These are phyloP conservation scores for Taxidea taxus DNA, from an alignment of 2,113 vertebrate genomes.

Conservation along the genomic window DNA sequence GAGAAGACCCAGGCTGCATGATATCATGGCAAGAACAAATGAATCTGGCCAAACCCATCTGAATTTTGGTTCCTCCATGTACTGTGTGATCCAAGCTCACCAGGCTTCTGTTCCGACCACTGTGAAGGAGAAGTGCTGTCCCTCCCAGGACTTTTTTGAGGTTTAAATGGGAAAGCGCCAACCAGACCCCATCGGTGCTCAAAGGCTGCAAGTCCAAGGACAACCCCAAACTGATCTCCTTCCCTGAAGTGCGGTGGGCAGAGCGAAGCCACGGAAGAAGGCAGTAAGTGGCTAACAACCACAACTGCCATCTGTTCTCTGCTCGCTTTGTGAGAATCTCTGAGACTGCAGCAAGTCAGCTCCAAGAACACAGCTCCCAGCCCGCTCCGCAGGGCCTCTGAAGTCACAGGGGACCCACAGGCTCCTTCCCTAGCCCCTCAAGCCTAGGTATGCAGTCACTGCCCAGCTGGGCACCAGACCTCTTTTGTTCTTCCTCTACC, in stretches of 20 bases:
- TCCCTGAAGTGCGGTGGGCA: not conserved
- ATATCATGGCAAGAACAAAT: not conserved
- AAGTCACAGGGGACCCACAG: conserved; percentile 6
- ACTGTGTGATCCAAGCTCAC: not conserved
- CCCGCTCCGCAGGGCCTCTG: conserved; percentile 31
- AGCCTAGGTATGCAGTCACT: not conserved
- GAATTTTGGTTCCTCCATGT: not conserved
- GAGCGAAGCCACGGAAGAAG: not conserved
- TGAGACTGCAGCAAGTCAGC: not conserved
- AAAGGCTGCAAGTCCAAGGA: not conserved
- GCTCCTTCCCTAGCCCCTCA: not conserved
- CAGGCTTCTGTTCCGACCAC: not conserved
- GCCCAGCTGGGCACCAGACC: not conserved
- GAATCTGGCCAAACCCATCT: not conserved
- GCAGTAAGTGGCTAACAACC: not conserved
- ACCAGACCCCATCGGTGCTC: not conserved
- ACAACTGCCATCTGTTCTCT: not conserved
- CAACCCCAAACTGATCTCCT: not conserved
- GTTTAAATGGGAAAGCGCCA: not conserved
- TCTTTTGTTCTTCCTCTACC: not conserved
- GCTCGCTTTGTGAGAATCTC: not conserved
- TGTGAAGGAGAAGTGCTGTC: not conserved
- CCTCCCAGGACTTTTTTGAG: not conserved
- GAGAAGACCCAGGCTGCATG: not conserved
- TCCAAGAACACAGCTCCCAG: not conserved